These are phyloP conservation scores for Sus cebifrons DNA, from an alignment of 2,797 vertebrate species.

Conservation along the genomic window DNA sequence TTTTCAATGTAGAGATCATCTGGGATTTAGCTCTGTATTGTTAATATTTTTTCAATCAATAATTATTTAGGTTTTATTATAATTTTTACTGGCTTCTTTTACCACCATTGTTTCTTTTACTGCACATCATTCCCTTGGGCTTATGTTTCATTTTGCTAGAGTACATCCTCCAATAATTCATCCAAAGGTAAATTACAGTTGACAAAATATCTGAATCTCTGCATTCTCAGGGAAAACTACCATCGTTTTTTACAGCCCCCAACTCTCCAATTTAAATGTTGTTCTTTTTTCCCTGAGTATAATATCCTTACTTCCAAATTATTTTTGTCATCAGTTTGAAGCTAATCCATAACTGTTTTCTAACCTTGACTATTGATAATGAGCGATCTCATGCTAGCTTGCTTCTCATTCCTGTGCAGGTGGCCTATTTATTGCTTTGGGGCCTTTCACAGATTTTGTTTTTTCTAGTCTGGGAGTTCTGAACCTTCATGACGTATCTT, in stretches of 20 bases:
- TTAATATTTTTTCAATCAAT: slow-evolving; percentile 39
- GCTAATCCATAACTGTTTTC: slow-evolving; percentile 18
- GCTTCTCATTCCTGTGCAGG: slow-evolving; percentile 11
- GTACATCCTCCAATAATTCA: slow-evolving; percentile 45
- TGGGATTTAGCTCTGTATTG: slow-evolving; percentile 4
- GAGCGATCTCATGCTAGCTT: slow-evolving; percentile 9
- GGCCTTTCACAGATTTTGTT: slow-evolving; percentile 32
- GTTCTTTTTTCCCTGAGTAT: background rate
- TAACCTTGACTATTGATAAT: slow-evolving; percentile 47
- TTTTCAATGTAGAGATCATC: background rate
- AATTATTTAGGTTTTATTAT: slow-evolving; percentile 50
- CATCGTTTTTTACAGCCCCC: slow-evolving; percentile 11
- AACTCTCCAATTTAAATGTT: slow-evolving; percentile 18
- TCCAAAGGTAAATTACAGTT: slow-evolving; percentile 49
- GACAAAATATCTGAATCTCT: slow-evolving; percentile 56
- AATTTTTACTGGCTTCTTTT: slow-evolving; percentile 17
- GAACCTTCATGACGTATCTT: slow-evolving; percentile 1
- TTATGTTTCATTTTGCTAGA: slow-evolving; percentile 66
- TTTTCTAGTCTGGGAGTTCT: slow-evolving; percentile 3
- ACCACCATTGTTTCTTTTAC: slow-evolving; percentile 54
- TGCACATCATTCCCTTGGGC: background rate
- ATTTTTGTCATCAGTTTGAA: slow-evolving; percentile 61
- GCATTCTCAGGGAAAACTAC: slow-evolving; percentile 28
- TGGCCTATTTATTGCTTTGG: slow-evolving; percentile 42
- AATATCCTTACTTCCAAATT: slow-evolving; percentile 54